A percentile compares a stretch with the other conserved stretches of the same genome.
Conservation (phyloP, 2,113 vertebrate genomes). For the Ornithorhynchus anatinus region DNA sequence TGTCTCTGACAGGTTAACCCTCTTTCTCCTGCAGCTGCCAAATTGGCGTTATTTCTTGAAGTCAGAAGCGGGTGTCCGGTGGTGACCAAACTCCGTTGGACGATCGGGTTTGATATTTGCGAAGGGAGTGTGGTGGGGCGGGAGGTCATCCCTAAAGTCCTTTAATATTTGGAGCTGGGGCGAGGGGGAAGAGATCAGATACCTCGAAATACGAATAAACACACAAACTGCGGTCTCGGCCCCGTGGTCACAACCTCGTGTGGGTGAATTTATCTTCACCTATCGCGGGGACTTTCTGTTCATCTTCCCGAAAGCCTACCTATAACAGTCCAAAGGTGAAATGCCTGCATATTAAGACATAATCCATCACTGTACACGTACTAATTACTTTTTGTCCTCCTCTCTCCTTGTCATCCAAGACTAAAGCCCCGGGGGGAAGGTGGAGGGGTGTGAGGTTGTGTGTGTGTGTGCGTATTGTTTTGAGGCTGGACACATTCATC, state of each 20-base stretch:
- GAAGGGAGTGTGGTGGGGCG: too few species aligned
- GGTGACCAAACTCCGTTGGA: conserved; percentile 29
- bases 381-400: conserved; percentile 81
- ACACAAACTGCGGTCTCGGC: neutral
- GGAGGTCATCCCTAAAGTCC: conserved; percentile 37
- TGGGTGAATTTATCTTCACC: neutral
- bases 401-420: conserved; percentile 67
- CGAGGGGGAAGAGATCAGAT: neutral
- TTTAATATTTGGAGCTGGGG: neutral
- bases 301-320: conserved; percentile 58
- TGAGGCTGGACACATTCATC: conserved; percentile 72
- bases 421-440: conserved; percentile 68
- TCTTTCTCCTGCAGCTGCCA: conserved; percentile 44
- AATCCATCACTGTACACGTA: conserved; percentile 77
- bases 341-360: conserved; percentile 76
- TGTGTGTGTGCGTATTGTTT: too few species aligned
- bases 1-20: conserved; percentile 46
- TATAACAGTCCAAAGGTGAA: conserved; percentile 70
- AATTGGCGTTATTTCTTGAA: conserved; percentile 40
- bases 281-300: conserved; percentile 34
- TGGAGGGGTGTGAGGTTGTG: too few species aligned
- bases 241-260: neutral
- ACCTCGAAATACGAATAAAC: conserved; percentile 10
- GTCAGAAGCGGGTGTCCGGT: conserved; percentile 33
- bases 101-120: conserved; percentile 24